These are phyloP conservation scores for Lacerta agilis DNA, from an alignment of 2,797 vertebrate species.

Conservation along the genomic window DNA sequence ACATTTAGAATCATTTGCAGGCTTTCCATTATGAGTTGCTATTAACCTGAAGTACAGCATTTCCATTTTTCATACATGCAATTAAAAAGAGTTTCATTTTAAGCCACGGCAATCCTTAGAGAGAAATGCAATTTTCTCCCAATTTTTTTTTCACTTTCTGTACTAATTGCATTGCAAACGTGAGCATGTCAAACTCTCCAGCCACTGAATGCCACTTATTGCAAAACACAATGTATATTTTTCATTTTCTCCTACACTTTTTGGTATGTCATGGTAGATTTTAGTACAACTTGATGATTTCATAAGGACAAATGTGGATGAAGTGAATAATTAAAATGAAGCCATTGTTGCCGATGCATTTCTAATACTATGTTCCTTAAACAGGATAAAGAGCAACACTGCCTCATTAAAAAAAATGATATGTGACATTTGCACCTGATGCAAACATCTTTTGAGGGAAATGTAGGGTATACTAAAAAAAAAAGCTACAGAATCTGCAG, in stretches of 20 bases:
- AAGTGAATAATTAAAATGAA: conserved; percentile 69
- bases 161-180: conserved; percentile 22
- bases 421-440: conserved; percentile 37
- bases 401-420: conserved; percentile 61
- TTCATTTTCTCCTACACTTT: conserved; percentile 52
- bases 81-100: conserved; percentile 55
- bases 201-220: conserved; percentile 32
- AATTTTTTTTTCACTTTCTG: conserved; percentile 31
- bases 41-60: conserved; percentile 46
- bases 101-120: conserved; percentile 42
- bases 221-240: conserved; percentile 51
- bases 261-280: conserved; percentile 39
- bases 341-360: conserved; percentile 58
- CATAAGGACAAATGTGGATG: conserved; percentile 40
- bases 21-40: conserved; percentile 42
- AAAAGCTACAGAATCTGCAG: conserved; percentile 8
- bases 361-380: conserved; percentile 54
- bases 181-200: conserved; percentile 38
- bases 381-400: conserved; percentile 11
- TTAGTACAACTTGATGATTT: conserved; percentile 63
- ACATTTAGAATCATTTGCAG: conserved; percentile 38
- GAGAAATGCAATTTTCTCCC: conserved; percentile 47
- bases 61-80: conserved; percentile 56
- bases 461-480: conserved; percentile 41
- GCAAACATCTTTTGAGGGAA: conserved; percentile 55